Base-by-base conservation (phyloP, 2,888 invertebrate species). In the Periphyllus acericola region DNA sequence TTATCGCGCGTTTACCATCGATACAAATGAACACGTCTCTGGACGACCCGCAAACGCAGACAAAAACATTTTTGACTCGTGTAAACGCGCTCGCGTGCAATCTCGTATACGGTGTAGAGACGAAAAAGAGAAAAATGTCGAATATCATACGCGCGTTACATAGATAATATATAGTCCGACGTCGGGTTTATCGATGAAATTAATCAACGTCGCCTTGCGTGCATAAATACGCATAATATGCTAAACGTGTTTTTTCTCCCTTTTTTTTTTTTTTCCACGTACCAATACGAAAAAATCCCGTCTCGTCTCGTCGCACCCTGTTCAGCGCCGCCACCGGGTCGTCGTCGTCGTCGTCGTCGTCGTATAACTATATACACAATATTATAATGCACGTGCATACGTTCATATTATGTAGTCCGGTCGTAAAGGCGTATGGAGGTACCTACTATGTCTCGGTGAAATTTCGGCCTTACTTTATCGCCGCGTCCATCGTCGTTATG, bases 381-480 rank as follows among this genome's bases (percentile, higher is more conserved):
- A 1, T 8, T 9, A 46, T 46, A 46, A 46, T 46, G 14, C 46
- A 36, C 6, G 6, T 6, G 6, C 6, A 36, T n/a, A 36, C 3
- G 6, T 36, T 5, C 6, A 36, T 36, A 36, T 5, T 36, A 36
- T 36, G 6, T 36, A 36, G 46, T 46, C 1, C 46, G 14, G 46
- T 46, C 14, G 29, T 36, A 72, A 55, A 55, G 74, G 55, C 55
- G 55, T 83, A n/a, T n/a, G n/a, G n/a, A n/a, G n/a, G n/a, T n/a
- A n/a, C n/a, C n/a, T 83, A 60, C 14, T 0, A 36, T 36, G 1
- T 74, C 55, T 36, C 29, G 29, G 75, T 75, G 40, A 60, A 60
- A 83, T 75, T 79, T 83, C 83, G 83, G 29, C 60, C 68, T 68
- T 78, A 85, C 66, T 84, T 85, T 85, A 85, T 85, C 84, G 79